Evolutionary conservation across 2,888 invertebrate species (phyloP).

Genomic region (Fragum whitleyi): DNA sequence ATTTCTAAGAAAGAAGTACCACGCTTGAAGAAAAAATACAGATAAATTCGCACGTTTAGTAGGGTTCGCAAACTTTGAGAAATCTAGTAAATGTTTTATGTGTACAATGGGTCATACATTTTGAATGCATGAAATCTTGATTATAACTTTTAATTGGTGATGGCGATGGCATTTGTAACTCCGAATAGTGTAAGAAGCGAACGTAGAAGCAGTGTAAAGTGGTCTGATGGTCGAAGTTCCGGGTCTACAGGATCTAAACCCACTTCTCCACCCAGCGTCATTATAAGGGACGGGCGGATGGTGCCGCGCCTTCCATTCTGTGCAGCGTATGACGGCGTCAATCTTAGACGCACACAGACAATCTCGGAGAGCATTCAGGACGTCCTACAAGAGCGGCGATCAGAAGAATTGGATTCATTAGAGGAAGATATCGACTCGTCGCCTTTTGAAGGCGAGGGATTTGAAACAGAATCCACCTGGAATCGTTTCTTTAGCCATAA

Average conservation of each 20-base stretch:
- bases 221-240: background rate
- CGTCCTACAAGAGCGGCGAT: background rate
- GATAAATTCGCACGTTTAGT: no score
- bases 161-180: background rate
- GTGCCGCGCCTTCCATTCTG: conserved; percentile 30
- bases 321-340: conserved; percentile 36
- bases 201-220: background rate
- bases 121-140: no score
- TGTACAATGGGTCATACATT: no score
- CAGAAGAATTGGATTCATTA: background rate
- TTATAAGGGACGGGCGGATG: background rate
- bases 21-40: no score
- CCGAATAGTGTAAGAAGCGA: background rate
- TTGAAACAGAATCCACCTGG: background rate
- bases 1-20: no score
- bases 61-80: no score
- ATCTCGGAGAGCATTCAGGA: conserved; percentile 35
- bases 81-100: no score
- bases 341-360: conserved; percentile 22
- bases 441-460: background rate
- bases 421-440: background rate
- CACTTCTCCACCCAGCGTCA: background rate
- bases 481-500: background rate
- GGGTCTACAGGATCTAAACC: background rate
- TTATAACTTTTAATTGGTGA: no score